A percentile compares a stretch with the other conserved stretches of the same genome.
Evolutionary conservation across 1,140 invertebrate species (phyloP).

Genomic region (Nasonia giraulti): DNA sequence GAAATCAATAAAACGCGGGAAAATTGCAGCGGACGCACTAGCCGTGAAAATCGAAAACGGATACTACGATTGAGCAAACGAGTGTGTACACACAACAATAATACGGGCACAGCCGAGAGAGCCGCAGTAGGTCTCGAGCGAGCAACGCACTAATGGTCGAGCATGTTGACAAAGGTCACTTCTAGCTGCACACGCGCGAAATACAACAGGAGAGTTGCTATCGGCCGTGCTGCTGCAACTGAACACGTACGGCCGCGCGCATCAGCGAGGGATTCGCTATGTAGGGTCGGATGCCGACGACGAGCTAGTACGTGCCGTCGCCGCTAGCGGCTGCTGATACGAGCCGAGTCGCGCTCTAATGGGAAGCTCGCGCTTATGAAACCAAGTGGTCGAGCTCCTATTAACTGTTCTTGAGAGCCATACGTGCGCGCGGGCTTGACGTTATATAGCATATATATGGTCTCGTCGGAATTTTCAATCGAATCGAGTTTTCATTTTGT

Average conservation of each 20-base stretch:
- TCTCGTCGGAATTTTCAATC: too few species aligned
- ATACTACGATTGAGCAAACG: background rate
- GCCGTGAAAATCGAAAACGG: background rate
- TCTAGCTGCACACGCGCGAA: background rate
- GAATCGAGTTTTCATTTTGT: too few species aligned
- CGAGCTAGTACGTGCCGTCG: slow-evolving; percentile 5
- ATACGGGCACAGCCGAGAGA: background rate
- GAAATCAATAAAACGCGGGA: background rate
- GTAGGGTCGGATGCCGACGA: background rate
- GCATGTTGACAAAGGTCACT: slow-evolving; percentile 35
- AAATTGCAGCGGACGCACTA: background rate
- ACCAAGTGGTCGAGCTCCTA: slow-evolving; percentile 55
- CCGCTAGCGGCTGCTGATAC: slow-evolving; percentile 6
- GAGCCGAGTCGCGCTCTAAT: slow-evolving; percentile 26
- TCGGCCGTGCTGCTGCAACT: background rate
- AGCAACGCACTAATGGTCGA: slow-evolving; percentile 16
- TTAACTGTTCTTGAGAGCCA: slow-evolving; percentile 52
- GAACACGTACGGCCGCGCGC: background rate
- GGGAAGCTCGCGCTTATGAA: slow-evolving; percentile 54
- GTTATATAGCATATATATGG: too few species aligned
- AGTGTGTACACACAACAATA: background rate
- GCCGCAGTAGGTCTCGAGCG: background rate
- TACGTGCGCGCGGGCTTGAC: background rate
- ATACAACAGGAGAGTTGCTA: background rate
- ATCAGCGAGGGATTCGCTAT: background rate